A percentile compares a stretch with the other conserved stretches of the same genome.
Conservation (phyloP, 1,140 invertebrate species). For the Chironomus tepperi region DNA sequence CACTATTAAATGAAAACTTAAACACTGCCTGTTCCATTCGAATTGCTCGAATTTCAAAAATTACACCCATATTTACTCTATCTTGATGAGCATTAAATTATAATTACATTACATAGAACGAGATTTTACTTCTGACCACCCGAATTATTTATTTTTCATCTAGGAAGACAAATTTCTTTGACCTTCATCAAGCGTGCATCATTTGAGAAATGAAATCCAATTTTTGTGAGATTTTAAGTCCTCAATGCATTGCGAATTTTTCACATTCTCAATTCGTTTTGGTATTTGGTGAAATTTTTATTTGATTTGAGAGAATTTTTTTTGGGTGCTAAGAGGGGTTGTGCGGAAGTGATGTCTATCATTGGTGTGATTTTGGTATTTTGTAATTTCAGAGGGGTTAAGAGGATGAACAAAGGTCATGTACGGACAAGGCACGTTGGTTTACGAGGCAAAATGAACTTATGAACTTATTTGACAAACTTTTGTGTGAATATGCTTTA, state of each 20-base stretch:
- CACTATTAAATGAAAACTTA: no score
- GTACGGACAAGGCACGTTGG: no score
- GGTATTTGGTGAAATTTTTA: background rate
- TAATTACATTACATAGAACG: background rate
- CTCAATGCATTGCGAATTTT: background rate
- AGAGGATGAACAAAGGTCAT: no score
- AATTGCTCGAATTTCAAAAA: background rate
- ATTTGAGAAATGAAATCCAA: background rate
- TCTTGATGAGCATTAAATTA: conserved; percentile 14
- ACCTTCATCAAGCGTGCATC: background rate
- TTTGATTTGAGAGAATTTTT: background rate
- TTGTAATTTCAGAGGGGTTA: no score
- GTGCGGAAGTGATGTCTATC: no score
- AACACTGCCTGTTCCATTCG: no score
- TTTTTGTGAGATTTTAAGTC: background rate
- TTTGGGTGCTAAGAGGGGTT: no score
- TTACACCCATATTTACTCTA: background rate
- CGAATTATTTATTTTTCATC: background rate
- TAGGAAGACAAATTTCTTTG: background rate
- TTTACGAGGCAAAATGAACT: no score
- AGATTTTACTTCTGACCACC: background rate
- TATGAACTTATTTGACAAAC: no score
- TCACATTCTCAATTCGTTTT: background rate
- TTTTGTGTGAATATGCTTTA: no score
- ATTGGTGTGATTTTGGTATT: no score